Conservation (phyloP, 2,113 vertebrate genomes). For the Hypomesus transpacificus region DNA sequence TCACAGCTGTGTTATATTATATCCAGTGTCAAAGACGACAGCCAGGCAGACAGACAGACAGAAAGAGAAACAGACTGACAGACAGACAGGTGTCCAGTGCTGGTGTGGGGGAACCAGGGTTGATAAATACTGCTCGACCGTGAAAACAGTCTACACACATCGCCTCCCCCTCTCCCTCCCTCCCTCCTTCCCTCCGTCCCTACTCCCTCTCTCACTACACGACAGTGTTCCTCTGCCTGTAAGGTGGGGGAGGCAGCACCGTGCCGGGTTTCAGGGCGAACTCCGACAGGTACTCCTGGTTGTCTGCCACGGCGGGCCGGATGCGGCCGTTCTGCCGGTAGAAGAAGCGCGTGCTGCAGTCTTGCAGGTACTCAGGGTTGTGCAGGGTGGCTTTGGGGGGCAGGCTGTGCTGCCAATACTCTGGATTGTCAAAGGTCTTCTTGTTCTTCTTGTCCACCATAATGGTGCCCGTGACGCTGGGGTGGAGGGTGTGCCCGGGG, state of each 20-base stretch:
- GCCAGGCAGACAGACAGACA: conserved; percentile 28
- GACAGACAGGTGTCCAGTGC: conserved; percentile 39
- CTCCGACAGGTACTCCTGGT: conserved; percentile 96
- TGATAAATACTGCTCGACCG: conserved; percentile 45
- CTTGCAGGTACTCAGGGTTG: conserved; percentile 96
- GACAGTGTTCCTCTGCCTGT: conserved; percentile 98
- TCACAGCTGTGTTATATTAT: not conserved
- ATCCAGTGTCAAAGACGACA: no score
- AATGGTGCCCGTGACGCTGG: conserved; percentile 69
- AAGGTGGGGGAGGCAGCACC: conserved; percentile 92
- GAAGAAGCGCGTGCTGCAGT: conserved; percentile 98
- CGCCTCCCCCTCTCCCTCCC: conserved; percentile 40
- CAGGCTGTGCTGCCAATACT: conserved; percentile 99
- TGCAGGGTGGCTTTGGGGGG: conserved; percentile 89
- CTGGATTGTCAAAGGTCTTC: conserved; percentile 98
- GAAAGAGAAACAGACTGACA: conserved; percentile 19
- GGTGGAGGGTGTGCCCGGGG: conserved; percentile 67
- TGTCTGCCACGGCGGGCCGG: conserved; percentile 93
- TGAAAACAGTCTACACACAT: conserved; percentile 34
- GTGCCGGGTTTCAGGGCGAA: conserved; percentile 95
- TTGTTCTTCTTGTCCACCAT: conserved; percentile 85
- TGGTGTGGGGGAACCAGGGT: conserved; percentile 47
- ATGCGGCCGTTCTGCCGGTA: conserved; percentile 97
- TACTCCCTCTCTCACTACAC: conserved; percentile 77
- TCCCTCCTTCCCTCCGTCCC: conserved; percentile 64